phyloP scores from a whole-genome alignment of 2,888 invertebrate genomes.

The Rhogogaster chlorosoma region DNA sequence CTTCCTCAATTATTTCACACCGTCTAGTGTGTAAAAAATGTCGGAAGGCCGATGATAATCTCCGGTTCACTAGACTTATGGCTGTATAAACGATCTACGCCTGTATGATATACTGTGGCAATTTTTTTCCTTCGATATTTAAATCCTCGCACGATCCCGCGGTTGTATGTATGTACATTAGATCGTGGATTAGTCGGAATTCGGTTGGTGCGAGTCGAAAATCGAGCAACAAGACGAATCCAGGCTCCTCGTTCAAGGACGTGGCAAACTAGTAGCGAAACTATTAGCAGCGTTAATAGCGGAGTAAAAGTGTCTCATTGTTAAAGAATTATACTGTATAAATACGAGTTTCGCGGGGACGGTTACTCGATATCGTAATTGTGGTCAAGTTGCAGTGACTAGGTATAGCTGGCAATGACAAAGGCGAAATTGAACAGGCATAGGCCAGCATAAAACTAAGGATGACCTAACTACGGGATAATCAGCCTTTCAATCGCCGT shows the following conservation, averaged over 20 bases:
- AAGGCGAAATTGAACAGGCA: not conserved
- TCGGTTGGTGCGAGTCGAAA: not conserved
- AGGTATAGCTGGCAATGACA: not conserved
- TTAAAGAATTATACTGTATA: not conserved
- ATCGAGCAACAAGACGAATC: not conserved
- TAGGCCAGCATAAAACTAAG: not conserved
- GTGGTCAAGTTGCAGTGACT: conserved; percentile 2
- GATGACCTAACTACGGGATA: not conserved
- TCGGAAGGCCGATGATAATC: conserved; percentile 22
- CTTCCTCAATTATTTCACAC: not conserved
- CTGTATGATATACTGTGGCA: too few species aligned
- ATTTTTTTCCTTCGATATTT: not conserved
- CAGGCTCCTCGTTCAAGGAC: conserved; percentile 5
- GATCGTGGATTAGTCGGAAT: not conserved
- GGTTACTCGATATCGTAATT: conserved; percentile 9
- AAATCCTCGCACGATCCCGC: not conserved
- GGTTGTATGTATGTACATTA: too few species aligned
- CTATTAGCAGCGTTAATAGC: not conserved
- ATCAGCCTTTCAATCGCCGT: not conserved
- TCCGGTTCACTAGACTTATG: conserved; percentile 3
- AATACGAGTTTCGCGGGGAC: not conserved
- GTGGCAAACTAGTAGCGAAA: not conserved
- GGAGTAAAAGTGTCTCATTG: conserved; percentile 15
- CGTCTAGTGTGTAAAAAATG: not conserved
- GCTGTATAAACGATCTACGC: not conserved